phyloP scores from a whole-genome alignment of 2,888 invertebrate species.

The Melanargia galathea region DNA sequence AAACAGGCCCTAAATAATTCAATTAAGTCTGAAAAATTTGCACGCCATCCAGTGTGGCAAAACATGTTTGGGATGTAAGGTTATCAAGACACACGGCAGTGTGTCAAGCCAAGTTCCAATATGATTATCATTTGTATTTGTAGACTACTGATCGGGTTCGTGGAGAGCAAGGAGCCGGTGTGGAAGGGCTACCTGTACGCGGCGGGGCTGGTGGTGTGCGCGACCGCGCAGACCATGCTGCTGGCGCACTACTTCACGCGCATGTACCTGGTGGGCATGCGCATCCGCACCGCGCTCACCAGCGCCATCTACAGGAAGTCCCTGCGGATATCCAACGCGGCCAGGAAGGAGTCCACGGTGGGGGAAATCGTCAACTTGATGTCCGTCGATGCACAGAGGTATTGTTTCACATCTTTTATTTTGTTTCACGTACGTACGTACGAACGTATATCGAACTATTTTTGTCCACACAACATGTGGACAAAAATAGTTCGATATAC shows the following conservation, averaged over 20 bases:
- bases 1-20: no score
- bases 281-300: conserved; percentile 93
- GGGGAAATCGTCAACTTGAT: conserved; percentile 96
- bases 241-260: conserved; percentile 95
- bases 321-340: conserved; percentile 88
- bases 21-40: no score
- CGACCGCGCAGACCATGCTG: conserved; percentile 90
- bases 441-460: no score
- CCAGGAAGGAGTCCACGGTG: conserved; percentile 91
- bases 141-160: conserved; percentile 88
- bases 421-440: no score
- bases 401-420: conserved; percentile 21
- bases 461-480: no score
- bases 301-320: conserved; percentile 95
- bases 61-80: no score
- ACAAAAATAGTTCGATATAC: no score
- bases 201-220: conserved; percentile 86
- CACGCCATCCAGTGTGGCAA: no score
- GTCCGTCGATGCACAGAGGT: conserved; percentile 94
- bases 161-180: conserved; percentile 81
- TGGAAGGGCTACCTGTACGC: conserved; percentile 96
- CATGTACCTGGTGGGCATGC: conserved; percentile 95
- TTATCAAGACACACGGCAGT: no score
- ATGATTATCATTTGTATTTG: conserved; percentile 46
- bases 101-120: no score